Percentiles rank a stretch among this genome's conserved stretches.
Evolutionary conservation across 2,113 vertebrate species (phyloP).

Genomic region (Todiramphus saurophagus): DNA sequence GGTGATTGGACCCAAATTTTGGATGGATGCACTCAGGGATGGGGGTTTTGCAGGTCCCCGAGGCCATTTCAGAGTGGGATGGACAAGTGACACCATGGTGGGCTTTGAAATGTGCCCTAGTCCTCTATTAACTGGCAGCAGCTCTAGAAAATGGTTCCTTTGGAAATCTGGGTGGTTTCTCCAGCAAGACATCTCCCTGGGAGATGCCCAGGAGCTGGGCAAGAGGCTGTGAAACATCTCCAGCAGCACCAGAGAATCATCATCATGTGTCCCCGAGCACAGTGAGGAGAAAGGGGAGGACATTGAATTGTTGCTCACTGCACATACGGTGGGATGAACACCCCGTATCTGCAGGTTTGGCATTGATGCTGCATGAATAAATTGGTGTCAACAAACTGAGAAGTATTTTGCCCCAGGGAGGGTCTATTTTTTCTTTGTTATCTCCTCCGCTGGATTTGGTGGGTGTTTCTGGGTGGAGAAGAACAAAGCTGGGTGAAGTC

Average conservation of each 20-base stretch:
- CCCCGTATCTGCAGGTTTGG: rapidly evolving
- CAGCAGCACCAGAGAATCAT: rapidly evolving
- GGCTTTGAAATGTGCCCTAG: neutral
- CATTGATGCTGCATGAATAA: no score
- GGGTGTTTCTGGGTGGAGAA: neutral
- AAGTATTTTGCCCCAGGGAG: neutral
- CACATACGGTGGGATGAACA: neutral
- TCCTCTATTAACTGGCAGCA: neutral
- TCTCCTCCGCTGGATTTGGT: neutral
- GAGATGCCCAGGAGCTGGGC: neutral
- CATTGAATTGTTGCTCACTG: rapidly evolving
- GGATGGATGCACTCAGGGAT: rapidly evolving
- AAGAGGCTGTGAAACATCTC: neutral
- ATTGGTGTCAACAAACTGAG: neutral
- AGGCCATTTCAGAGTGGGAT: rapidly evolving
- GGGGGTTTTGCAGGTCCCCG: neutral
- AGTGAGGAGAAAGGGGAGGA: rapidly evolving
- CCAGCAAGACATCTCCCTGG: neutral
- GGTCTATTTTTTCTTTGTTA: neutral
- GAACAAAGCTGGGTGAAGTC: neutral
- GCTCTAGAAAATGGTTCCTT: neutral
- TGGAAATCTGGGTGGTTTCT: neutral
- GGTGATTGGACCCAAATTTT: neutral
- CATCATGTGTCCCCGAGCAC: rapidly evolving
- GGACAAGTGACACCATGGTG: neutral